These are phyloP conservation scores for Polydrusus tereticollis DNA, from an alignment of 2,888 invertebrate genomes.

Conservation along the genomic window DNA sequence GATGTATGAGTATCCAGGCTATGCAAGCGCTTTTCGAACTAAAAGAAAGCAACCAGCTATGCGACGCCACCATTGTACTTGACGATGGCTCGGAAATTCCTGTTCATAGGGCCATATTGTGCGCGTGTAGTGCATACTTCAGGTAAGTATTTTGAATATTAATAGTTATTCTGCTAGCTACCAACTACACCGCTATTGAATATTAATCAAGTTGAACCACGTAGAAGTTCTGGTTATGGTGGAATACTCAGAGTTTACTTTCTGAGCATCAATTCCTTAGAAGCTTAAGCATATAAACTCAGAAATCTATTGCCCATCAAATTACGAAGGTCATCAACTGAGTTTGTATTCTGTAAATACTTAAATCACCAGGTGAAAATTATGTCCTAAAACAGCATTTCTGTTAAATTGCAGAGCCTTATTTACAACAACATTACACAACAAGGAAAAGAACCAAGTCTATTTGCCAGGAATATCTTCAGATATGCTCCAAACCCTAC, in stretches of 20 bases:
- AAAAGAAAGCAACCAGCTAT: slow-evolving; percentile 84
- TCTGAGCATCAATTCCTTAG: no score
- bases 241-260: no score
- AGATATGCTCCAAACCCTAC: slow-evolving; percentile 81
- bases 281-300: no score
- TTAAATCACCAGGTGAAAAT: background rate
- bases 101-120: slow-evolving; percentile 88
- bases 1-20: slow-evolving; percentile 86
- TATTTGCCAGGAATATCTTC: slow-evolving; percentile 83
- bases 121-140: slow-evolving; percentile 92
- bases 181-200: no score
- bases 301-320: no score
- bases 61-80: slow-evolving; percentile 87
- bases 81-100: slow-evolving; percentile 86
- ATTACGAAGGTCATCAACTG: no score
- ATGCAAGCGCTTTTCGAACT: slow-evolving; percentile 89
- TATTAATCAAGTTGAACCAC: no score
- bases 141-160: no score
- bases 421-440: slow-evolving; percentile 85
- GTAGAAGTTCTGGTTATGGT: no score
- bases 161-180: no score
- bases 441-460: slow-evolving; percentile 77
- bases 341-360: no score
- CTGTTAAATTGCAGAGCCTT: slow-evolving; percentile 72
- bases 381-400: background rate